Evolutionary conservation across 2,797 vertebrate genomes (phyloP).

Genomic region (Silurus lanzhouensis): DNA sequence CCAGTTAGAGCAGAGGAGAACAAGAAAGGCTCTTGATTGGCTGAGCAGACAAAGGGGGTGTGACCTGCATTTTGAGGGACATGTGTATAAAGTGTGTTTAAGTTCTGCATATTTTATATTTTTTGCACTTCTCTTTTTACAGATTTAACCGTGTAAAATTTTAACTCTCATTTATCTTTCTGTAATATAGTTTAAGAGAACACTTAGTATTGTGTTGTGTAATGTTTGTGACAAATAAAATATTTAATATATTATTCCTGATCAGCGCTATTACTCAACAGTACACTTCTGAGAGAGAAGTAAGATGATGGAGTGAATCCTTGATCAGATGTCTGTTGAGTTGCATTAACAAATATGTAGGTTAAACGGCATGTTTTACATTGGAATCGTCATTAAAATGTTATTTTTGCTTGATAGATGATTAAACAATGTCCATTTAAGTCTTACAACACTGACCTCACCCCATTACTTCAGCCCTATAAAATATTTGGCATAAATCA

Average conservation of each 20-base stretch:
- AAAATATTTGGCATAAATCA: background rate
- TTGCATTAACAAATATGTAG: background rate
- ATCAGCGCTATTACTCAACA: constrained; percentile 17
- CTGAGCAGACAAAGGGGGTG: background rate
- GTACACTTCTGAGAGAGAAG: background rate
- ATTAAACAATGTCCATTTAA: background rate
- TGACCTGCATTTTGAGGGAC: background rate
- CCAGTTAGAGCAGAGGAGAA: constrained; percentile 25
- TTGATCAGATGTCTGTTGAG: background rate
- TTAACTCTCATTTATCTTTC: no score
- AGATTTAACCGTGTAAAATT: no score
- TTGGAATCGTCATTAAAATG: background rate
- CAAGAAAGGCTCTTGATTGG: constrained; percentile 21
- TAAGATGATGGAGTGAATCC: background rate
- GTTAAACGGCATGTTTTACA: background rate
- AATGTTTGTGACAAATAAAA: no score
- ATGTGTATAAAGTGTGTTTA: background rate
- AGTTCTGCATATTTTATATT: background rate
- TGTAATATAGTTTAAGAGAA: no score
- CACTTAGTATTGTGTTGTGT: no score
- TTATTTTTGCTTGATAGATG: background rate
- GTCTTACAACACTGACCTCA: background rate
- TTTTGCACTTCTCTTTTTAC: no score
- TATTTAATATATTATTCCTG: background rate
- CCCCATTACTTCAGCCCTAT: background rate